phyloP scores from a whole-genome alignment of 2,797 vertebrate genomes.

The Coccyzus lansbergi region DNA sequence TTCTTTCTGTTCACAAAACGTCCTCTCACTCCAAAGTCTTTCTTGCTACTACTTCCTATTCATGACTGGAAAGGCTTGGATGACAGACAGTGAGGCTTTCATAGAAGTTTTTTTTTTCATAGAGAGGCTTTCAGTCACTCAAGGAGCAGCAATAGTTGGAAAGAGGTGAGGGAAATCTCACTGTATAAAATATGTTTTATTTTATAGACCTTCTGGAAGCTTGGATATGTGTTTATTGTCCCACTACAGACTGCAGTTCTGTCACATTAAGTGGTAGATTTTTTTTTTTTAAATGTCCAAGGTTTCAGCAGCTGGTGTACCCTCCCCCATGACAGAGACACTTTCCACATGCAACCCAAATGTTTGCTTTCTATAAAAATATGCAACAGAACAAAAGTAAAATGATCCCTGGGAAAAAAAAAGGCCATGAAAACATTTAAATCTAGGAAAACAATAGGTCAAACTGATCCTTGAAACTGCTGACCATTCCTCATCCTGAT shows the following conservation, averaged over 20 bases:
- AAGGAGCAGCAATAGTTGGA: background rate
- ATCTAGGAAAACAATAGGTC: background rate
- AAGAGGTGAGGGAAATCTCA: background rate
- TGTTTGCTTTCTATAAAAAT: background rate
- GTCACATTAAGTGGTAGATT: background rate
- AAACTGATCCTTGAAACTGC: background rate
- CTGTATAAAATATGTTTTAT: background rate
- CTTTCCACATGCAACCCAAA: background rate
- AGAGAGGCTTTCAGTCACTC: background rate
- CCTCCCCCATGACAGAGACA: background rate
- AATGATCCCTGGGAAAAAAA: background rate
- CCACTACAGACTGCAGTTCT: background rate
- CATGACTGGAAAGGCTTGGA: rapidly evolving
- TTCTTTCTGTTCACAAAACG: background rate
- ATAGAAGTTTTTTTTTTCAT: too few species aligned
- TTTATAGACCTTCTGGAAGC: background rate
- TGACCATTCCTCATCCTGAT: too few species aligned
- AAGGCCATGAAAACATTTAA: background rate
- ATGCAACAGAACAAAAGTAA: background rate
- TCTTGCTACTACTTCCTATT: background rate
- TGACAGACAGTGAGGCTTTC: background rate
- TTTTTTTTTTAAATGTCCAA: background rate
- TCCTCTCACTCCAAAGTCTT: background rate
- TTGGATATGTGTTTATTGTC: background rate
- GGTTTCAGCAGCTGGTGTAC: background rate